A percentile compares a stretch with the other conserved stretches of the same genome.
phyloP scores from a whole-genome alignment of 1,140 invertebrate species.

The Branchinecta lindahli region DNA sequence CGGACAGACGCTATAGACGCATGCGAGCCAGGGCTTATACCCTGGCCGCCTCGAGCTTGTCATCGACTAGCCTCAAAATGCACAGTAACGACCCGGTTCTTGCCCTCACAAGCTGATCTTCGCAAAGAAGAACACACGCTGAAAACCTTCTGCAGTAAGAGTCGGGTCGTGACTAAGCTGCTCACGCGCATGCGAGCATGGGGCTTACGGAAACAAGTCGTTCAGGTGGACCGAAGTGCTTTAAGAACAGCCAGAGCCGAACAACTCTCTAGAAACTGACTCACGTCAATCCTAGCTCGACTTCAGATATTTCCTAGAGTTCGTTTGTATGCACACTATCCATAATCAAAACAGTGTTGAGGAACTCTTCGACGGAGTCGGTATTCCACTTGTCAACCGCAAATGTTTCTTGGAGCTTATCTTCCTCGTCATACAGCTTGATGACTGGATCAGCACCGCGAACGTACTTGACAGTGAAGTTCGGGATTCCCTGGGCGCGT shows the following conservation, averaged over 20 bases:
- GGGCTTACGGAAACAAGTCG: background rate
- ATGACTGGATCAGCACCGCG: constrained; percentile 82
- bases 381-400: constrained; percentile 96
- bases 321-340: constrained; percentile 29
- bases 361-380: constrained; percentile 85
- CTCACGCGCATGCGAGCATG: no score
- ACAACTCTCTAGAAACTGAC: background rate
- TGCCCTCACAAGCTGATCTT: no score
- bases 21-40: constrained; percentile 5
- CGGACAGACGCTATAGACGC: background rate
- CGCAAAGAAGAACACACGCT: no score
- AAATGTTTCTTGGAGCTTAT: constrained; percentile 55
- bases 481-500: constrained; percentile 63
- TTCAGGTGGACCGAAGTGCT: background rate
- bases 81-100: no score
- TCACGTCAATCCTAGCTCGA: background rate
- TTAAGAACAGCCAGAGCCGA: background rate
- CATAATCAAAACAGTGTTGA: constrained; percentile 56
- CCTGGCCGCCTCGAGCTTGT: no score
- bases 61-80: no score
- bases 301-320: constrained; percentile 10
- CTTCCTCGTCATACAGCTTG: constrained; percentile 65
- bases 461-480: constrained; percentile 73
- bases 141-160: no score
- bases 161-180: no score